A percentile compares a stretch with the other conserved stretches of the same genome.
These are phyloP conservation scores for Benthosema pterotum DNA, from an alignment of 2,797 vertebrate species.

Conservation along the genomic window DNA sequence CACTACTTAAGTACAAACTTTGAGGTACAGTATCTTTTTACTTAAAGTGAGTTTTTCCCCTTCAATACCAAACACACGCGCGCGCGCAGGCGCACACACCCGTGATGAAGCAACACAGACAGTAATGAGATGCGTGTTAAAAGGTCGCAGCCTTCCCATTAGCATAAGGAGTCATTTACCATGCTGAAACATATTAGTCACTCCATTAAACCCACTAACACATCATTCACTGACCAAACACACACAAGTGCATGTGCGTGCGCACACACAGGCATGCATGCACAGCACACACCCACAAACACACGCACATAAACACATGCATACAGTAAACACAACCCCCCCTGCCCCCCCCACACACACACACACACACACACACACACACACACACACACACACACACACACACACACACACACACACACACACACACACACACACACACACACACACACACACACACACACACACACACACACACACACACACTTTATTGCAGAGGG, in stretches of 20 bases:
- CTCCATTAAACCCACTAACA: constrained; percentile 53
- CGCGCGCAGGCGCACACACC: constrained; percentile 5
- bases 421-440: constrained; percentile 24
- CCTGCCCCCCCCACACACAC: no score
- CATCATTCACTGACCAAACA: constrained; percentile 34
- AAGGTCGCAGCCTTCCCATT: constrained; percentile 52
- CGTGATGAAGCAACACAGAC: constrained; percentile 21
- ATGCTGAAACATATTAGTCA: constrained; percentile 56
- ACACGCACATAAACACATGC: constrained; percentile 32
- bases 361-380: constrained; percentile 40
- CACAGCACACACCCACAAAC: constrained; percentile 34
- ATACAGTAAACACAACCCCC: no score
- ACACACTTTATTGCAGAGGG: background rate
- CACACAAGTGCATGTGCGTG: constrained; percentile 25
- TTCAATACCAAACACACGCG: background rate
- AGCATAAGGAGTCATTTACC: constrained; percentile 43
- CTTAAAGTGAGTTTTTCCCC: no score
- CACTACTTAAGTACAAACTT: no score
- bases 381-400: constrained; percentile 33
- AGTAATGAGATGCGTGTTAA: constrained; percentile 58
- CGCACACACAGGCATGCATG: constrained; percentile 12
- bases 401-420: constrained; percentile 15
- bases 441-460: no score
- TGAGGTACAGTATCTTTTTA: no score
- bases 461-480: constrained; percentile 39